Evolutionary conservation across 2,113 vertebrate species (phyloP).

Genomic region (Caloenas nicobarica): DNA sequence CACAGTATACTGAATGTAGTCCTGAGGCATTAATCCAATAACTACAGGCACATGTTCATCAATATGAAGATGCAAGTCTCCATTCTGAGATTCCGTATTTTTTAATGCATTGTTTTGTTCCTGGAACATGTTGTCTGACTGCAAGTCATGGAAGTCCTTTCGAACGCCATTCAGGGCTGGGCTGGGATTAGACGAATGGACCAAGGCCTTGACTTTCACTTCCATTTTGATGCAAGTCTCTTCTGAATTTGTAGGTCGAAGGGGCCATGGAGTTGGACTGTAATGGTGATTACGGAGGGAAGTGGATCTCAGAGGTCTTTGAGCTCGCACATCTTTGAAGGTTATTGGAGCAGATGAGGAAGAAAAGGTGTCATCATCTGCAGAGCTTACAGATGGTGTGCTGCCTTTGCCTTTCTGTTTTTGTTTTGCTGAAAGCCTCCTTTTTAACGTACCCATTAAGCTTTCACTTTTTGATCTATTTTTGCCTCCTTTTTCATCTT

Average conservation of each 20-base stretch:
- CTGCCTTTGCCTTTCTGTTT: slow-evolving; percentile 91
- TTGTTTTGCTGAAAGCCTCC: slow-evolving; percentile 94
- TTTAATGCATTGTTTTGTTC: slow-evolving; percentile 83
- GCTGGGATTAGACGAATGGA: slow-evolving; percentile 89
- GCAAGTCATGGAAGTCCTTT: slow-evolving; percentile 91
- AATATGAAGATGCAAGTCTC: slow-evolving; percentile 90
- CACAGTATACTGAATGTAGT: slow-evolving; percentile 99
- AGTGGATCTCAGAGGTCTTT: slow-evolving; percentile 89
- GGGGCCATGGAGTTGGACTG: slow-evolving; percentile 95
- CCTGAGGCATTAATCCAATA: slow-evolving; percentile 94
- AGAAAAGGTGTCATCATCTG: slow-evolving; percentile 91
- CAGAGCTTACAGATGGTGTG: slow-evolving; percentile 78
- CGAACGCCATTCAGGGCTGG: slow-evolving; percentile 90
- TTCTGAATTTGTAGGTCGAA: slow-evolving; percentile 90
- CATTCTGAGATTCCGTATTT: slow-evolving; percentile 83
- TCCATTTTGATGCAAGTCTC: slow-evolving; percentile 97
- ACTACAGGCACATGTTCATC: slow-evolving; percentile 97
- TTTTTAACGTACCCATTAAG: slow-evolving; percentile 95
- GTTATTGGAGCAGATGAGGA: slow-evolving; percentile 92
- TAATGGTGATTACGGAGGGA: slow-evolving; percentile 95
- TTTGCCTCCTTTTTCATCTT: slow-evolving; percentile 91
- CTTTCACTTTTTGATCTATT: slow-evolving; percentile 89
- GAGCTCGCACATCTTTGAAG: slow-evolving; percentile 91
- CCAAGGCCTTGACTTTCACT: slow-evolving; percentile 95
- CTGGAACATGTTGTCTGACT: slow-evolving; percentile 85